Evolutionary conservation across 2,888 invertebrate species (phyloP), one percentile per base, ranked within the genome.

Genomic region (Cosmopolites sordidus): DNA sequence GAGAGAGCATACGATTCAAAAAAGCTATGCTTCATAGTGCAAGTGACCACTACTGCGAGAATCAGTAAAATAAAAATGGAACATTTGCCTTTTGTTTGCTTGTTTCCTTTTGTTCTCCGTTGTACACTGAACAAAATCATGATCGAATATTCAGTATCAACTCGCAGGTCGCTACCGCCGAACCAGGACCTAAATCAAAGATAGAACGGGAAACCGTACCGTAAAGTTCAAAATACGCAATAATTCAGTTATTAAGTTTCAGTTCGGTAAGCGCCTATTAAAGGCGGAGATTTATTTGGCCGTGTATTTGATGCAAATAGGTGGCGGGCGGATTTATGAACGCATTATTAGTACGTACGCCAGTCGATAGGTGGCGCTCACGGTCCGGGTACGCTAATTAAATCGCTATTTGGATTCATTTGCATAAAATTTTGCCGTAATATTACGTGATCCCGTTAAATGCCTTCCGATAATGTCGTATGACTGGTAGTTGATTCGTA

Each of bases 351-450:
- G 14, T 37, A 12, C 12, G 37, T 18, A 16, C 18, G 30, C 15
- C 27, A 37, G 33, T 17, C 39, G 45, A 51, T 51, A 51, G 37
- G 45, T 51, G 46, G 46, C 41, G 42, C 40, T 15, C 33, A 18
- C 16, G 33, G 47, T 15, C 38, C 29, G 27, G 47, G 15, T 42
- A 16, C 40, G 42, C 37, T 51, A 51, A 51, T 51, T 51, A 42
- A 46, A 46, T 30, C 33, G 39, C 41, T 38, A 42, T 46, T 51
- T 46, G 41, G 45, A 51, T 51, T 46, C 33, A 42, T 51, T 51
- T 46, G 42, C 51, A 51, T 46, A 51, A 29, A 51, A 46, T 46
- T 46, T 51, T 30, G 17, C 38, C n/a, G n/a, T 47, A 14, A 47
- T 39, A 40, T 18, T 14, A 29, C 14, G 27, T 47, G 29, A 47